Percentiles rank a stretch among this genome's conserved stretches.
Conservation (phyloP, 2,888 invertebrate genomes). For the Mesorhabditis spiculigera region DNA sequence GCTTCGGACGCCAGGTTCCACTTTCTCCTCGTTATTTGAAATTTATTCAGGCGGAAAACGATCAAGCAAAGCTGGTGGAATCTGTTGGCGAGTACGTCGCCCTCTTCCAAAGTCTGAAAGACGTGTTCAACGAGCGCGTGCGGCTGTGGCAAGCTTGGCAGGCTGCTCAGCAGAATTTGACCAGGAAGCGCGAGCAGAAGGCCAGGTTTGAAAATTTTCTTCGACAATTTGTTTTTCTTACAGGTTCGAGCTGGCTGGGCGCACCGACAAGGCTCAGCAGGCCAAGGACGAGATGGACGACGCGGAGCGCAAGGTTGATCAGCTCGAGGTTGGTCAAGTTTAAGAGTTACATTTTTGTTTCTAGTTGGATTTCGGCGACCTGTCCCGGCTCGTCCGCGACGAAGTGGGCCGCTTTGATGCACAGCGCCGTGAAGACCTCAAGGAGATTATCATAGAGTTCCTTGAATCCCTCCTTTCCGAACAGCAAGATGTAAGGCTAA, state of each 20-base stretch:
- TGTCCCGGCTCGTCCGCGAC: slow-evolving; percentile 70
- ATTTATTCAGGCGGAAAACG: slow-evolving; percentile 15
- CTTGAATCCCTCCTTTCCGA: slow-evolving; percentile 88
- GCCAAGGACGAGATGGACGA: slow-evolving; percentile 72
- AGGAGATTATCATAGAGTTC: slow-evolving; percentile 81
- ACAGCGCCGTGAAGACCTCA: slow-evolving; percentile 89
- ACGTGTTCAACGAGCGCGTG: slow-evolving; percentile 70
- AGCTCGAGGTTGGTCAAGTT: slow-evolving; percentile 66
- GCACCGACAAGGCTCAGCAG: slow-evolving; percentile 82
- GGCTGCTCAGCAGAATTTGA: slow-evolving; percentile 87
- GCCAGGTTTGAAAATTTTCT: slow-evolving; percentile 67
- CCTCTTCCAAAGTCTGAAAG: slow-evolving; percentile 25
- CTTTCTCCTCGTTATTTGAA: background rate
- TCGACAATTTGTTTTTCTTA: slow-evolving; percentile 8
- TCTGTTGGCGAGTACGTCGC: slow-evolving; percentile 33
- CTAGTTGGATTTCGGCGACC: slow-evolving; percentile 67
- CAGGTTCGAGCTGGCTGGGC: slow-evolving; percentile 77
- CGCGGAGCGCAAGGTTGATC: slow-evolving; percentile 68
- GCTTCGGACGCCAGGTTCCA: slow-evolving; percentile 66
- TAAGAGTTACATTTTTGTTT: slow-evolving; percentile 9
- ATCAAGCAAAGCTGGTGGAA: slow-evolving; percentile 20
- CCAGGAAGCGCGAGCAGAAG: slow-evolving; percentile 87
- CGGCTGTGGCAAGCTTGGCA: slow-evolving; percentile 96
- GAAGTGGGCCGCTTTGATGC: slow-evolving; percentile 86
- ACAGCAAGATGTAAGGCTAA: slow-evolving; percentile 77